A percentile compares a stretch with the other conserved stretches of the same genome.
phyloP scores from a whole-genome alignment of 2,797 vertebrate genomes.

The Toxotes lorentzi region DNA sequence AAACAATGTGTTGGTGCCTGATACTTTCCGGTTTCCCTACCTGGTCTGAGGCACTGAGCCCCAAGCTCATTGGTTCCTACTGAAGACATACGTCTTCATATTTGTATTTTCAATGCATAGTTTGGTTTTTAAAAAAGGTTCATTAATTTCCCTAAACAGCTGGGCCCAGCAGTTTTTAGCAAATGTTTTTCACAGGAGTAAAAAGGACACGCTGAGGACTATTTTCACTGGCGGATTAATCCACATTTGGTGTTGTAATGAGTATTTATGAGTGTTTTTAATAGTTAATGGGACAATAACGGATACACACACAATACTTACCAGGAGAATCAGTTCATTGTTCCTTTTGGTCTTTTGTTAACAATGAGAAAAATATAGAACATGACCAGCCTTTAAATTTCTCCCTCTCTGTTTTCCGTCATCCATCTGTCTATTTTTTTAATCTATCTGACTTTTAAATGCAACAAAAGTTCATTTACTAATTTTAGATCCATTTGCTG shows the following conservation, averaged over 20 bases:
- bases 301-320: too few relatives aligned
- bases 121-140: background rate
- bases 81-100: background rate
- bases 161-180: background rate
- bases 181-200: background rate
- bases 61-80: fast-evolving
- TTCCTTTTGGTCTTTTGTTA: too few relatives aligned
- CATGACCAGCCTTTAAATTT: background rate
- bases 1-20: background rate
- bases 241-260: background rate
- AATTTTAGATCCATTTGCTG: slow-evolving; percentile 43
- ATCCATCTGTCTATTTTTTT: slow-evolving; percentile 5
- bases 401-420: background rate
- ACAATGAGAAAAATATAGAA: background rate
- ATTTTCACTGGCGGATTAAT: slow-evolving; percentile 1
- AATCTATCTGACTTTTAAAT: slow-evolving; percentile 38
- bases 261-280: background rate
- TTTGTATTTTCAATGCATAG: background rate
- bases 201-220: background rate
- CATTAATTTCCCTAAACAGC: background rate
- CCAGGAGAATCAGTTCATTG: too few relatives aligned
- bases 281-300: background rate
- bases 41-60: background rate
- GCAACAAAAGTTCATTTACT: slow-evolving; percentile 12
- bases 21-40: background rate